Evolutionary conservation across 2,113 vertebrate species (phyloP), one percentile per base, ranked within the genome.

Genomic region (Gymnogyps californianus): DNA sequence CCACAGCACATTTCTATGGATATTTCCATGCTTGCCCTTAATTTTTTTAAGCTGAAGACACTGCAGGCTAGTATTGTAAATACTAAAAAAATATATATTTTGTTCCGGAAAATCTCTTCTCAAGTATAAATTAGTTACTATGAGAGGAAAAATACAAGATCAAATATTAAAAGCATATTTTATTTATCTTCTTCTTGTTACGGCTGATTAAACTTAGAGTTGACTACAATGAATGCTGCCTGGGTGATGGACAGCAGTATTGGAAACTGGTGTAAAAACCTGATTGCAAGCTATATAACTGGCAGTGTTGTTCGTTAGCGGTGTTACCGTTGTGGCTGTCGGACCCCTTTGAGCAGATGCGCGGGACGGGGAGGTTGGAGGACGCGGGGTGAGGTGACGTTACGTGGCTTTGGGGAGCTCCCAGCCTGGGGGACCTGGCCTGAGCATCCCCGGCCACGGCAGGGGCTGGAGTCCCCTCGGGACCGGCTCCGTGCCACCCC

Each of bases 311-410:
- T 55, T 64, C 0, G 3, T 21, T 21, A 32, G 42, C 2, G 49
- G 1, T 3, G 28, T 9, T 46, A 32, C 31, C 16, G 0, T 6
- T 17, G 38, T 7, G 47, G 2, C 26, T 6, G 21, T 8, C 9
- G 40, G 66, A 38, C 3, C 13, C 47, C 21, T 17, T 3, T 4
- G 51, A 36, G 77, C 2, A 2, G 62, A 2, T 4, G 40, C 3
- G 8, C 22, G 2, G 87, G 69, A 3, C 0, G 10, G 40, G 22
- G 55, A 17, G 29, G 17, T 9, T 8, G 38, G n/a, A 31, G 62
- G 74, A 7, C 2, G 4, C 0, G 4, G 16, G 32, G 2, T 3
- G 49, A 58, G 71, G 61, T n/a, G 66, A 34, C 3, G 1, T 21
- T 3, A 2, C 1, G 3, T 32, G 64, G 62, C 20, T 25, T 38